Conservation (phyloP, 2,113 vertebrate species). For the Apaloderma vittatum region DNA sequence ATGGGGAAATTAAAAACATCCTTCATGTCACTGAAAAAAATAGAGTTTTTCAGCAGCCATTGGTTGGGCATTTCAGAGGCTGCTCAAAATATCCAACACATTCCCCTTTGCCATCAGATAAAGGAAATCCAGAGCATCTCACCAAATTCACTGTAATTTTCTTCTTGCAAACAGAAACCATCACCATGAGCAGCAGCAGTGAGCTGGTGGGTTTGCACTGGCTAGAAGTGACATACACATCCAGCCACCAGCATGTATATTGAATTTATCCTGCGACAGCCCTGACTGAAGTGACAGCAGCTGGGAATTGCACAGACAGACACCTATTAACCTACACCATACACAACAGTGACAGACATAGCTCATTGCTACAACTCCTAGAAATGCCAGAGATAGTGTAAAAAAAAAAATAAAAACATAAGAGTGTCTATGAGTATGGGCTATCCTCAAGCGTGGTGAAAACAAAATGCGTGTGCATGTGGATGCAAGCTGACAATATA, state of each 20-base stretch:
- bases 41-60: not conserved
- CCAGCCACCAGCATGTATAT: not conserved
- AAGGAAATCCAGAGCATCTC: not conserved
- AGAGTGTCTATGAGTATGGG: not conserved
- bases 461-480: not conserved
- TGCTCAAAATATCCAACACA: not conserved
- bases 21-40: slow-evolving; percentile 42
- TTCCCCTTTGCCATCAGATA: not conserved
- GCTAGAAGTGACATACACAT: not conserved
- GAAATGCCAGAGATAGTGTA: not conserved
- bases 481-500: not conserved
- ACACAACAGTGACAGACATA: not conserved
- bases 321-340: not conserved
- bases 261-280: not conserved
- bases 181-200: not conserved
- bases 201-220: not conserved
- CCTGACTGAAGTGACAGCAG: not conserved
- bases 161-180: not conserved
- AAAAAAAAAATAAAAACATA: not conserved
- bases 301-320: not conserved
- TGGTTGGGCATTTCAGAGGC: not conserved
- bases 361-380: not conserved
- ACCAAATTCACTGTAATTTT: not conserved
- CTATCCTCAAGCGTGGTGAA: not conserved
- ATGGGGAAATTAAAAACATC: slow-evolving; percentile 63